Evolutionary conservation across 2,888 invertebrate genomes (phyloP), one percentile per base, ranked within the genome.

Genomic region (Hirtodrosophila duncani): DNA sequence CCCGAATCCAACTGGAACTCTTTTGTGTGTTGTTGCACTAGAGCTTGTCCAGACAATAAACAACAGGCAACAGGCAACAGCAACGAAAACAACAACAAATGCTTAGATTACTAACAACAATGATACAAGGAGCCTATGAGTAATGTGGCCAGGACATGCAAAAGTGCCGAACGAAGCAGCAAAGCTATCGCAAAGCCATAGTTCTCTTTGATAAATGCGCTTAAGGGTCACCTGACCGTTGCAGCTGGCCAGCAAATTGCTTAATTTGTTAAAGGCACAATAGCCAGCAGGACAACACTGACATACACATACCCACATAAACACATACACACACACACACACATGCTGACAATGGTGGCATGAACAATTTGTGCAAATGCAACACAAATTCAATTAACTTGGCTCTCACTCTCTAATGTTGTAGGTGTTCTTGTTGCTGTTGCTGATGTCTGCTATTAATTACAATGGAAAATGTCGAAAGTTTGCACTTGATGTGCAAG

Each of bases 361-460:
- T 56, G 51, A 44, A 63, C 45, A 58, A 61, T 62, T 58, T 59
- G 33, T 14, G 37, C 61, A 60, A 68, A 38, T 72, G 64, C 70
- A 63, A 48, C 69, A 59, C 38, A 69, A 71, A 71, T 72, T 77
- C 71, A 71, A 71, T 71, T 71, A 77, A 61, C 68, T 60, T 50
- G 50, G 34, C 72, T 41, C 26, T 17, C 30, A 21, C n/a, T 46
- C 38, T 8, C 48, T 13, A 29, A 17, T 41, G 41, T 37, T 37
- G 39, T 38, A 37, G 18, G 13, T 37, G 24, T 9, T 24, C 3
- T 23, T 39, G 20, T 17, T 39, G 26, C 9, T 34, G 30, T 21
- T 46, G 23, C 27, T 14, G 18, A 33, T 43, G 31, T n/a, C 48
- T 59, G 56, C 36, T 49, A 55, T 63, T 66, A 69, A 72, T 72